A percentile compares a stretch with the other conserved stretches of the same genome.
phyloP scores from a whole-genome alignment of 2,113 vertebrate genomes.

The Mesitornis unicolor region DNA sequence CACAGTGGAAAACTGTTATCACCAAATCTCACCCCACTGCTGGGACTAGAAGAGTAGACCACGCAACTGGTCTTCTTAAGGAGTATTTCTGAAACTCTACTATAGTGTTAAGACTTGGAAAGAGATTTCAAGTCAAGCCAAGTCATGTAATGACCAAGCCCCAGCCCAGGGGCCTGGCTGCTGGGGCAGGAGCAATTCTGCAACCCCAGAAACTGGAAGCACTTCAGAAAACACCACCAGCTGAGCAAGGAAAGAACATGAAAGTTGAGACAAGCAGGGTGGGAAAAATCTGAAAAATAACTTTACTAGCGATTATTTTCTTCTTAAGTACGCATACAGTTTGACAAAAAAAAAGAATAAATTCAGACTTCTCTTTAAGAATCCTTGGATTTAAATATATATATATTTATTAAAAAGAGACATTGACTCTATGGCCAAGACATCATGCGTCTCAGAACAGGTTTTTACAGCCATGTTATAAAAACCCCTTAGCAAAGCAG shows the following conservation, averaged over 20 bases:
- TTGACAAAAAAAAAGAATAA: not conserved
- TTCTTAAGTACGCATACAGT: not conserved
- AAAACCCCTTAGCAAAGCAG: constrained; percentile 61
- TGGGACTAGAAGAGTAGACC: not conserved
- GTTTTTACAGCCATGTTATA: constrained; percentile 62
- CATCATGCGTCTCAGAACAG: constrained; percentile 56
- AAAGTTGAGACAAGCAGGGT: not conserved
- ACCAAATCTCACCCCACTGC: not conserved
- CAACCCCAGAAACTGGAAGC: not conserved
- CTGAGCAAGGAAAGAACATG: not conserved
- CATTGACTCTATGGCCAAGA: constrained; percentile 53
- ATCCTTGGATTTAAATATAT: constrained; percentile 64
- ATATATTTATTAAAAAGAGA: constrained; percentile 66
- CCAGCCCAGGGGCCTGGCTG: not conserved
- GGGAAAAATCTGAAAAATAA: not conserved
- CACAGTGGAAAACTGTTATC: not conserved
- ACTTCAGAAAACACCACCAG: not conserved
- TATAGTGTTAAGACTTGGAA: not conserved
- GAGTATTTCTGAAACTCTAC: not conserved
- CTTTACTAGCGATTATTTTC: not conserved
- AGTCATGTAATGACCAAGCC: not conserved
- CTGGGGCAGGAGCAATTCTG: not conserved
- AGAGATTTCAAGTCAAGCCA: not conserved
- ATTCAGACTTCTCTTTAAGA: constrained; percentile 52
- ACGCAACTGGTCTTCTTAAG: not conserved